Conservation (phyloP, 2,797 vertebrate species). For the Anomalospiza imberbis region DNA sequence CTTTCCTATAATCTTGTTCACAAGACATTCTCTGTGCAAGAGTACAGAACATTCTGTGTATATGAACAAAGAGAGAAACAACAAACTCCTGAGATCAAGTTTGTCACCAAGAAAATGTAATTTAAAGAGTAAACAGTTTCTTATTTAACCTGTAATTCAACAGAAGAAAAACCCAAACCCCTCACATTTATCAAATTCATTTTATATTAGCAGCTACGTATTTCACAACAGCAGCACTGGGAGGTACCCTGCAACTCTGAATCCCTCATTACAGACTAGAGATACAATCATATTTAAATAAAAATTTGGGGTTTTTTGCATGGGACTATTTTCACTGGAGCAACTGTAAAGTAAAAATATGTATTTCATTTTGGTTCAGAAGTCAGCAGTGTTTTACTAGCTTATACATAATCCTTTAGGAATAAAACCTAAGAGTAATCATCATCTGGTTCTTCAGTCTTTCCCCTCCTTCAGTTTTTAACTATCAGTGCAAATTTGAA, state of each 20-base stretch:
- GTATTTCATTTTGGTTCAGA: background rate
- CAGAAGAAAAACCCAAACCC: background rate
- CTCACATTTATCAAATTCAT: background rate
- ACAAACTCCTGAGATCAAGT: background rate
- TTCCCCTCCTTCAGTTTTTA: background rate
- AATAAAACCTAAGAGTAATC: background rate
- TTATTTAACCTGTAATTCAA: background rate
- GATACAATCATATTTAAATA: background rate
- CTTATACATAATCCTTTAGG: background rate
- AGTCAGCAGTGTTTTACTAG: background rate
- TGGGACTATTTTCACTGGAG: background rate
- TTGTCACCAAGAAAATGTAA: background rate
- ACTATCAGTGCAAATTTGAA: background rate
- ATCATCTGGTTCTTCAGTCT: background rate
- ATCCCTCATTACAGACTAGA: background rate
- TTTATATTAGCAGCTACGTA: background rate
- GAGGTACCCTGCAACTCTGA: background rate
- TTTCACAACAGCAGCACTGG: background rate
- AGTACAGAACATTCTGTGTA: background rate
- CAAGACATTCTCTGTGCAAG: background rate
- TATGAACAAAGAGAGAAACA: background rate
- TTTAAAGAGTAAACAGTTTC: background rate
- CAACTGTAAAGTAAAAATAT: background rate
- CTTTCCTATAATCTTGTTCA: background rate
- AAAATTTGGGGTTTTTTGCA: background rate